Conservation (phyloP, 2,113 vertebrate genomes). For the Bolborhynchus lineola region DNA sequence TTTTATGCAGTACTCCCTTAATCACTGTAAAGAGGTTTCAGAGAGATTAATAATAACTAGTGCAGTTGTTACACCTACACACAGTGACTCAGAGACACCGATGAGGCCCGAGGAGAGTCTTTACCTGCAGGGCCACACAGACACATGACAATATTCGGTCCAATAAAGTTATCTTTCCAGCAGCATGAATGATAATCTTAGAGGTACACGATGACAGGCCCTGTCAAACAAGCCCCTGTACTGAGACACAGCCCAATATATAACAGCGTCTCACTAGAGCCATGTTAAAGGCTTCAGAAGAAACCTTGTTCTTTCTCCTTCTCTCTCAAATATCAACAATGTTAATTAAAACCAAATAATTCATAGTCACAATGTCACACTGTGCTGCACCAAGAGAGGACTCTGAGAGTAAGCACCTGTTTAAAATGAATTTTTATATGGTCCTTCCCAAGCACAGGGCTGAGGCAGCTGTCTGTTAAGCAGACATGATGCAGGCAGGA, state of each 20-base stretch:
- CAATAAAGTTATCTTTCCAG: constrained; percentile 48
- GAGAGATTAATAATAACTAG: constrained; percentile 65
- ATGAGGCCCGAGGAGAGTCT: neutral
- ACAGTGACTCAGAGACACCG: constrained; percentile 33
- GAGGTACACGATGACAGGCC: constrained; percentile 25
- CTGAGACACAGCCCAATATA: neutral
- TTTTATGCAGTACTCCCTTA: constrained; percentile 45
- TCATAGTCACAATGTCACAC: fast-evolving
- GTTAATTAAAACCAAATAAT: constrained; percentile 26
- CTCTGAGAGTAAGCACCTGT: neutral
- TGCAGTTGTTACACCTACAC: constrained; percentile 29
- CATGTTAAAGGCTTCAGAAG: neutral
- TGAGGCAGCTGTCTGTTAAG: neutral
- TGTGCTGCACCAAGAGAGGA: neutral
- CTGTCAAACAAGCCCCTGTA: constrained; percentile 10
- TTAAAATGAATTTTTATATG: constrained; percentile 10
- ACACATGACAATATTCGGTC: constrained; percentile 46
- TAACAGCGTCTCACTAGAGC: neutral
- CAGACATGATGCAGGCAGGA: fast-evolving
- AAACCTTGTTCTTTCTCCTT: neutral
- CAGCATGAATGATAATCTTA: constrained; percentile 43
- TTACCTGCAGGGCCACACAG: constrained; percentile 52
- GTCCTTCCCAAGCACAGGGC: neutral
- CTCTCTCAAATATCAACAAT: neutral
- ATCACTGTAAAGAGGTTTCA: constrained; percentile 55